These are phyloP conservation scores for Drosophila tropicalis DNA, from an alignment of 1,140 invertebrate species.

Conservation along the genomic window DNA sequence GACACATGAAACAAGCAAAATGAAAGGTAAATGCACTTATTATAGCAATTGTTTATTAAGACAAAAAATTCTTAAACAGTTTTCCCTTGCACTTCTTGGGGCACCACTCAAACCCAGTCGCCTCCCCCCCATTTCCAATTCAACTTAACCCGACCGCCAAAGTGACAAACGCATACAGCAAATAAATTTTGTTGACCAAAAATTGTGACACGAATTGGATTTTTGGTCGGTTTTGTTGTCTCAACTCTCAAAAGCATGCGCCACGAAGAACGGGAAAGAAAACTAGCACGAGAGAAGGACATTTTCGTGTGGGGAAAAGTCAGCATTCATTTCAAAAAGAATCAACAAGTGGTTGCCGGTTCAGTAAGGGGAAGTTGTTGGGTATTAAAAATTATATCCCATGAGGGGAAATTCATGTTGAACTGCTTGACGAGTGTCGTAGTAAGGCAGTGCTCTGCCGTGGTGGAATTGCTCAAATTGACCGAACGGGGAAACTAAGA, in stretches of 20 bases:
- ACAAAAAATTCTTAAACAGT: constrained; percentile 10
- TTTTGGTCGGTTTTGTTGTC: not conserved
- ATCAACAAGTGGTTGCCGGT: constrained; percentile 70
- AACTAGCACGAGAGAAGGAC: constrained; percentile 30
- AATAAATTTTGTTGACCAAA: constrained; percentile 55
- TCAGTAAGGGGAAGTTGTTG: not conserved
- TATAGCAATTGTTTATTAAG: not conserved
- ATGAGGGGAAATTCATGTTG: not conserved
- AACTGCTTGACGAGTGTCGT: constrained; percentile 11
- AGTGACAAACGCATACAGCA: constrained; percentile 56
- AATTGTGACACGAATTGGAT: constrained; percentile 14
- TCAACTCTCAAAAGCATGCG: constrained; percentile 31
- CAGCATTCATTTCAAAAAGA: not conserved
- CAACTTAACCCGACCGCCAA: constrained; percentile 50
- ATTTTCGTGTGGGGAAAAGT: constrained; percentile 14
- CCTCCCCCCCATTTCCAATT: constrained; percentile 18
- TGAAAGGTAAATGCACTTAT: constrained; percentile 3
- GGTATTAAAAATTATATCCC: too few species aligned
- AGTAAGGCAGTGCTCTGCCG: not conserved
- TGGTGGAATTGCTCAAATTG: not conserved
- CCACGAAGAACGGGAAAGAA: not conserved
- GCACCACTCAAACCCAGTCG: not conserved
- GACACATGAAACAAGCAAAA: not conserved
- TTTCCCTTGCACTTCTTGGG: not conserved
- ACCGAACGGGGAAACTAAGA: not conserved